A percentile compares a stretch with the other conserved stretches of the same genome.
Conservation (phyloP, 37 sponge, comb jelly and placozoan genomes). For the Halichondria panicea region DNA sequence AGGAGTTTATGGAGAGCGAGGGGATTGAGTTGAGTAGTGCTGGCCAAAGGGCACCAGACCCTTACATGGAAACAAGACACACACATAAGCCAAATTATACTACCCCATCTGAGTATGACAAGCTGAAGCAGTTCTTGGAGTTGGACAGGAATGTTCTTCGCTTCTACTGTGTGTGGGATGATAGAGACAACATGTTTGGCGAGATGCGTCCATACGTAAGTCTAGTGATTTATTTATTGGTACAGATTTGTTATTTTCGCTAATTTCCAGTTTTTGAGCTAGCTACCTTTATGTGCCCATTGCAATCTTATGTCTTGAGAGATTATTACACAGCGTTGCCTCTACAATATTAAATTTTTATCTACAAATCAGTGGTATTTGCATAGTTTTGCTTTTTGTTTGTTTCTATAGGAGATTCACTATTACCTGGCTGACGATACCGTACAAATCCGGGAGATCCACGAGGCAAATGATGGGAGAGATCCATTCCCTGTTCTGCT, state of each 20-base stretch:
- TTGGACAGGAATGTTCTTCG: constrained; percentile 92
- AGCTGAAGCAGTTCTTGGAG: constrained; percentile 92
- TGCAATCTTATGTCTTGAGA: not conserved
- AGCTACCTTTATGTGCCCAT: no score
- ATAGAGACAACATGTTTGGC: constrained; percentile 97
- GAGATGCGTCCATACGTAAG: constrained; percentile 91
- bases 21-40: constrained; percentile 85
- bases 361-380: not conserved
- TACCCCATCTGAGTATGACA: constrained; percentile 87
- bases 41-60: constrained; percentile 72
- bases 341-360: not conserved
- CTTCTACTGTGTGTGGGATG: constrained; percentile 97
- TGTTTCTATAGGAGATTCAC: constrained; percentile 66
- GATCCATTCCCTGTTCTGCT: constrained; percentile 95
- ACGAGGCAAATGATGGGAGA: constrained; percentile 93
- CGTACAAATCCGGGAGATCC: constrained; percentile 90
- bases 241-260: no score
- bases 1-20: constrained; percentile 97
- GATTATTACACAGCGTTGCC: not conserved
- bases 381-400: not conserved
- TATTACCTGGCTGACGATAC: constrained; percentile 97
- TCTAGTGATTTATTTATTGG: not conserved
- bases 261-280: no score
- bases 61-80: constrained; percentile 77
- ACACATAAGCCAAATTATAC: constrained; percentile 68